A percentile compares a stretch with the other conserved stretches of the same genome.
Conservation (phyloP, 1,140 invertebrate genomes). For the Drosophila littoralis region DNA sequence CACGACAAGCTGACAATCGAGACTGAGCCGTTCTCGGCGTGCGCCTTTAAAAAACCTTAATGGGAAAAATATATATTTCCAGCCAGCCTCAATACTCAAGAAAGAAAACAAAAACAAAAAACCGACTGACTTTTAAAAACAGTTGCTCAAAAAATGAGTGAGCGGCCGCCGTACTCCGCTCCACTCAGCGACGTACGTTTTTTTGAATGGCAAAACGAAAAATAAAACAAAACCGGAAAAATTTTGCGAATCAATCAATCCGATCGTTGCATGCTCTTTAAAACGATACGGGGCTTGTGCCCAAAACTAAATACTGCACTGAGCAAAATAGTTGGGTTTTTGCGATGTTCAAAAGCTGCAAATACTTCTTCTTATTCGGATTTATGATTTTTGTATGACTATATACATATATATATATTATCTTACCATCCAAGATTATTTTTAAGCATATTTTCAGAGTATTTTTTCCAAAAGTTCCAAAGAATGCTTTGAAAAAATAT, state of each 20-base stretch:
- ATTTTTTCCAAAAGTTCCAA: no score
- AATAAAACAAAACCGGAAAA: conserved; percentile 81
- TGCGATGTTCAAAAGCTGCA: no score
- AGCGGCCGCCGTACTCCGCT: conserved; percentile 35
- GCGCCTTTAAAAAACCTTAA: conserved; percentile 80
- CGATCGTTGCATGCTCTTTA: conserved; percentile 57
- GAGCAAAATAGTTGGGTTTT: no score
- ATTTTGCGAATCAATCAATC: conserved; percentile 23
- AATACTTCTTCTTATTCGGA: no score
- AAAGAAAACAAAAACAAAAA: conserved; percentile 3
- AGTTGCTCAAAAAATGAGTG: conserved; percentile 63
- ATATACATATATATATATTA: no score
- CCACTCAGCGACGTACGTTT: conserved; percentile 48
- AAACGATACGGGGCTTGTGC: no score
- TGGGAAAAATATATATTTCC: conserved; percentile 79
- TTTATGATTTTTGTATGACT: no score
- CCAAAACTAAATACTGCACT: no score
- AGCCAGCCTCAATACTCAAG: conserved; percentile 54
- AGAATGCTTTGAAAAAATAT: no score
- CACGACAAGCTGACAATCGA: conserved; percentile 81
- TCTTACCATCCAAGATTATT: no score
- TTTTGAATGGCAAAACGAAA: conserved; percentile 77
- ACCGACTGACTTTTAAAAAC: conserved; percentile 36
- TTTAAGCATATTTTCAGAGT: no score
- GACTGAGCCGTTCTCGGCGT: conserved; percentile 79